Evolutionary conservation across 2,113 vertebrate genomes (phyloP).

Genomic region (Ochotona curzoniae): DNA sequence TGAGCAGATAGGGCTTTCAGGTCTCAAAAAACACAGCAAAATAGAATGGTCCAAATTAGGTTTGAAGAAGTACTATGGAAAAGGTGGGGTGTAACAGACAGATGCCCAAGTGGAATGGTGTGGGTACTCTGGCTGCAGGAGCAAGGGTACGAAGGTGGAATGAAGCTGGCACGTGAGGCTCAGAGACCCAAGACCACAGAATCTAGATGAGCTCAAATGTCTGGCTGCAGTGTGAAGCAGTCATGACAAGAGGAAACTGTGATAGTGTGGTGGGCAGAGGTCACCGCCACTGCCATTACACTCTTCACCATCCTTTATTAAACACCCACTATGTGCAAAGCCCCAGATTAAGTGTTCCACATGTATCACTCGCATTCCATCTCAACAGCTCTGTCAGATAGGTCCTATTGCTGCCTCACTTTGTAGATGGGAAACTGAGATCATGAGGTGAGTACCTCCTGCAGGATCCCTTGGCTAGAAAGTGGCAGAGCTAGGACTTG

Average conservation of each 20-base stretch:
- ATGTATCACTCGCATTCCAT: neutral
- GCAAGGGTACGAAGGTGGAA: neutral
- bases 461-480: neutral
- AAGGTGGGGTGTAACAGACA: neutral
- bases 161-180: neutral
- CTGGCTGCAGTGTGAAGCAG: neutral
- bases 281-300: neutral
- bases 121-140: neutral
- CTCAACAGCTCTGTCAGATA: neutral
- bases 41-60: neutral
- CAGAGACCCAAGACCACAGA: neutral
- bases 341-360: neutral
- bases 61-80: neutral
- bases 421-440: neutral
- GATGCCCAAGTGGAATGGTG: neutral
- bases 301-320: neutral
- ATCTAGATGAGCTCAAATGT: neutral
- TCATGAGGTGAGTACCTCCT: neutral
- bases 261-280: neutral
- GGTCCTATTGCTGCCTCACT: neutral
- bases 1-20: neutral
- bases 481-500: neutral
- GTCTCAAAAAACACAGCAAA: neutral
- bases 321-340: neutral
- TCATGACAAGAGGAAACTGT: neutral